Conservation (phyloP, 64 coral and sea anemone species). For the Catalaphyllia jardinei region DNA sequence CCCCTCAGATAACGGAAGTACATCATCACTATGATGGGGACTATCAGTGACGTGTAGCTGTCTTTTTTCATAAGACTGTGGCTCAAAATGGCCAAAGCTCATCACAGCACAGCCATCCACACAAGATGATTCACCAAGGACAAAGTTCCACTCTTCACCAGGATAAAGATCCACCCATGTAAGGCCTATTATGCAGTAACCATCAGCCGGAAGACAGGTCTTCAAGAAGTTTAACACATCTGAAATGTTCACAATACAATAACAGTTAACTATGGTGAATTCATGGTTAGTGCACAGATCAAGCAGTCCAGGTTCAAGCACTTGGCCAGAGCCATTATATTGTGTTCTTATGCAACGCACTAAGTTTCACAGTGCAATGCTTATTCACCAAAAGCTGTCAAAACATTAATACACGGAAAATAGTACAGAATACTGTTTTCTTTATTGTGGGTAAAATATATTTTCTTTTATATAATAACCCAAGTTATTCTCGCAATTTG, state of each 20-base stretch:
- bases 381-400: too few relatives aligned
- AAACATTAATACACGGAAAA: too few relatives aligned
- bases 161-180: conserved; percentile 83
- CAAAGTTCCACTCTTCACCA: conserved; percentile 77
- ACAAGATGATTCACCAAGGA: conserved; percentile 83
- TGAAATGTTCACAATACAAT: conserved; percentile 1
- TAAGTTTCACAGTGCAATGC: too few relatives aligned
- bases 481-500: too few relatives aligned
- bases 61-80: conserved; percentile 18
- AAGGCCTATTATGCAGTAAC: conserved; percentile 73
- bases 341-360: too few relatives aligned
- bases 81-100: conserved; percentile 89
- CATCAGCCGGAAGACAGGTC: conserved; percentile 50
- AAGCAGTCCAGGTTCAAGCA: too few relatives aligned
- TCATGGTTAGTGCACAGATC: not conserved
- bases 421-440: too few relatives aligned
- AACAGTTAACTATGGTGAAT: not conserved
- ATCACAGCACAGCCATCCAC: conserved; percentile 82
- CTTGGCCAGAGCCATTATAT: too few relatives aligned
- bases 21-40: not conserved
- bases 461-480: too few relatives aligned
- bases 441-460: too few relatives aligned
- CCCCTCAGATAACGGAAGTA: not conserved
- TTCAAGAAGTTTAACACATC: conserved; percentile 73
- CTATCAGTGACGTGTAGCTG: not conserved